phyloP scores from a whole-genome alignment of 2,113 vertebrate genomes.

The Prietella phreatophila region DNA sequence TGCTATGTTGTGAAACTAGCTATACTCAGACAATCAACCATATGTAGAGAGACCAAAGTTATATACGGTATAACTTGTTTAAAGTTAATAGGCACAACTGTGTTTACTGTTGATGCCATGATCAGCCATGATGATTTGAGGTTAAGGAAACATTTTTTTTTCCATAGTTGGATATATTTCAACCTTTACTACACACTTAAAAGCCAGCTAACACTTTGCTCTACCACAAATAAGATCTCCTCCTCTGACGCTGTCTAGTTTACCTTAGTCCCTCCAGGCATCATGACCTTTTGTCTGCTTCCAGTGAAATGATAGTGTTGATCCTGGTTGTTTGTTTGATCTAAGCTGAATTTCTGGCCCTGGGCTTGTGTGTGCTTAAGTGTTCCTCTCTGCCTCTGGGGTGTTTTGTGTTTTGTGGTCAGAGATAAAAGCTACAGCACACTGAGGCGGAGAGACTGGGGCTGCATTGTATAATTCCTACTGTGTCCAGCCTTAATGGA shows the following conservation, averaged over 20 bases:
- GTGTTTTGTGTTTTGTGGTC: conserved; percentile 50
- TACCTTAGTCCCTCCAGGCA: not conserved
- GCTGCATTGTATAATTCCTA: conserved; percentile 40
- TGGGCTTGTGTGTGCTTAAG: conserved; percentile 37
- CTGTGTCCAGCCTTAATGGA: conserved; percentile 55
- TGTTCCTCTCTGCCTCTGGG: conserved; percentile 39
- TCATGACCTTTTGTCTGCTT: conserved; percentile 25
- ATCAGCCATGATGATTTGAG: not conserved
- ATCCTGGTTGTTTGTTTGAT: conserved; percentile 42
- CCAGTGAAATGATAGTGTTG: conserved; percentile 48
- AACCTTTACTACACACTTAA: not conserved
- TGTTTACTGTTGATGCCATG: not conserved
- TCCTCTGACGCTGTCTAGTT: conserved; percentile 4
- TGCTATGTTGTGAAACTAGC: not conserved
- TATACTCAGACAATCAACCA: not conserved
- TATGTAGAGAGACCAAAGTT: not conserved
- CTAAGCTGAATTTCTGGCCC: conserved; percentile 16
- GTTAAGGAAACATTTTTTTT: no score
- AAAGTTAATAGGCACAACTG: not conserved
- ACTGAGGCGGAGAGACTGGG: conserved; percentile 17
- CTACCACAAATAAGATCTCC: not conserved
- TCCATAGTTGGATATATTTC: not conserved
- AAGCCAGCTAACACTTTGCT: conserved; percentile 30
- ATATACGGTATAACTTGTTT: not conserved
- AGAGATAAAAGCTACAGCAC: conserved; percentile 46